phyloP scores from a whole-genome alignment of 2,113 vertebrate genomes.

The Oxyruncus cristatus region DNA sequence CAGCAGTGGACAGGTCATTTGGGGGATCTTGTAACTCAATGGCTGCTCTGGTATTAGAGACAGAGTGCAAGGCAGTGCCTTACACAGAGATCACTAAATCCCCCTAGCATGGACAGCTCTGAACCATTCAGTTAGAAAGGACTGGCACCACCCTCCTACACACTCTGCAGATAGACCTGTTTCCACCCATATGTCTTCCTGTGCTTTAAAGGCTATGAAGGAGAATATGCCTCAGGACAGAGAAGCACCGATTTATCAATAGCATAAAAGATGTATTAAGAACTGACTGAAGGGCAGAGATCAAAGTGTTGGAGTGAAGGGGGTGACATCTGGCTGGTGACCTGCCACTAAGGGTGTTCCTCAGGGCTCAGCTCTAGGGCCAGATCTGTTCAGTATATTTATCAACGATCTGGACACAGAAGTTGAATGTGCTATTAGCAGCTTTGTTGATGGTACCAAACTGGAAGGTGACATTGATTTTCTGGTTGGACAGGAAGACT shows the following conservation, averaged over 20 bases:
- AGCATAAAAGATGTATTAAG: neutral
- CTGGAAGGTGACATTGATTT: neutral
- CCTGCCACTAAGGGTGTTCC: neutral
- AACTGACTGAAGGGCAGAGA: neutral
- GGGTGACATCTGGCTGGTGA: neutral
- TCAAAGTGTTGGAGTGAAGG: neutral
- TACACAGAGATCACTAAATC: too few species aligned
- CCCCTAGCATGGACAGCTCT: too few species aligned
- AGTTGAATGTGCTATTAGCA: neutral
- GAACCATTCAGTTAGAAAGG: neutral
- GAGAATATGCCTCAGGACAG: neutral
- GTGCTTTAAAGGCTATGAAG: neutral
- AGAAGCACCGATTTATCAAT: neutral
- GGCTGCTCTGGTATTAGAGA: neutral
- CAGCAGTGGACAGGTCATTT: neutral
- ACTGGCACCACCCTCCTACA: neutral
- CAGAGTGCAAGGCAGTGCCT: neutral
- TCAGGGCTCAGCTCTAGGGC: neutral
- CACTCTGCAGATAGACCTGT: neutral
- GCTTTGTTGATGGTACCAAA: neutral
- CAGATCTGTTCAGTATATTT: neutral
- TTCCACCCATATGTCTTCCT: neutral
- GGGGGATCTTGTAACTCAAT: neutral
- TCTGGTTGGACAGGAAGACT: neutral
- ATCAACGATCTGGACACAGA: neutral